Evolutionary conservation across 2,888 invertebrate genomes (phyloP).

Genomic region (Deilephila elpenor): DNA sequence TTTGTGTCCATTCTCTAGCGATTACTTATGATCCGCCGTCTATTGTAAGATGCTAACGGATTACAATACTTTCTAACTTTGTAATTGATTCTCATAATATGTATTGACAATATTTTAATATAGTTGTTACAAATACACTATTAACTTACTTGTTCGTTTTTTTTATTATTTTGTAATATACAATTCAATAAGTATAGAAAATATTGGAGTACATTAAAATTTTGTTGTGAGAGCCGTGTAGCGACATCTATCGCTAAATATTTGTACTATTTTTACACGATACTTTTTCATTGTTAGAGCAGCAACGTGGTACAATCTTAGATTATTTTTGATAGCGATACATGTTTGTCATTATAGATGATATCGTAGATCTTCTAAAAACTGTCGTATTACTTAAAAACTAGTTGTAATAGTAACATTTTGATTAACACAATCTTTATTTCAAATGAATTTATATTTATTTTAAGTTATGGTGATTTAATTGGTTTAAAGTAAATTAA

Average conservation of each 20-base stretch:
- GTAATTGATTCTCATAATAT: not conserved
- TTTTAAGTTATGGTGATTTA: no score
- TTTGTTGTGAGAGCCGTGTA: not conserved
- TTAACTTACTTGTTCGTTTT: no score
- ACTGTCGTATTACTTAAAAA: no score
- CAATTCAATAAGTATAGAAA: not conserved
- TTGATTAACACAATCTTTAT: no score
- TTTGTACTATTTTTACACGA: not conserved
- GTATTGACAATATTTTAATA: not conserved
- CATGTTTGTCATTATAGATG: no score
- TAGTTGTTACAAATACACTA: not conserved
- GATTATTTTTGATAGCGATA: not conserved
- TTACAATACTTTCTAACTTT: not conserved
- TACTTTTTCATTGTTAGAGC: not conserved
- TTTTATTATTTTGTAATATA: no score
- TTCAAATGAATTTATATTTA: no score
- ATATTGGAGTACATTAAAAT: not conserved
- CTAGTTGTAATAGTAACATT: no score
- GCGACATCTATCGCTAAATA: not conserved
- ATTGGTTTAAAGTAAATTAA: no score
- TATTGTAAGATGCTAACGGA: not conserved
- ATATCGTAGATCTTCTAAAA: no score
- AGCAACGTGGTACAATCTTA: not conserved
- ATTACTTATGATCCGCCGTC: not conserved
- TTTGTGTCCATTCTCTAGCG: constrained; percentile 5